phyloP scores from a whole-genome alignment of 92 coral and sea anemone genomes.

The Phenganax subtilis region DNA sequence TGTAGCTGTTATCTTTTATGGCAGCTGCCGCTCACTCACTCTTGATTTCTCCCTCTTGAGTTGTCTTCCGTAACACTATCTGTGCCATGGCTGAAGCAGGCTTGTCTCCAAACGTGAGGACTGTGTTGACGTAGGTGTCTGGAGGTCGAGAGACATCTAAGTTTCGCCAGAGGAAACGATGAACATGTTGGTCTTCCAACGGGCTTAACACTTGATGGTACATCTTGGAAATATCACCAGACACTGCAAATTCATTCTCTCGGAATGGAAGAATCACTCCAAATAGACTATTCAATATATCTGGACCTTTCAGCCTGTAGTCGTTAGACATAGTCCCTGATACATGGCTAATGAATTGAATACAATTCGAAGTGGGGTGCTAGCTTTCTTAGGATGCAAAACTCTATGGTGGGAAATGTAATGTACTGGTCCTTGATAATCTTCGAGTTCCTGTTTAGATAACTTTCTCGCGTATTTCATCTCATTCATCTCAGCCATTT shows the following conservation, averaged over 20 bases:
- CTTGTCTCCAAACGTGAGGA: conserved; percentile 34
- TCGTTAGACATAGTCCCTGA: conserved; percentile 19
- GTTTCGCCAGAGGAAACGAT: conserved; percentile 51
- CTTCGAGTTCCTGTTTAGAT: too few relatives aligned
- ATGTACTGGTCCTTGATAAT: too few relatives aligned
- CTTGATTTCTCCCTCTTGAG: conserved; percentile 43
- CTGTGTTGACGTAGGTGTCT: conserved; percentile 37
- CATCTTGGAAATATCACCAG: conserved; percentile 40
- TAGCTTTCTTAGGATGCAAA: not conserved
- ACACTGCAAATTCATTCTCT: conserved; percentile 45
- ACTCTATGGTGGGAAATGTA: too few relatives aligned
- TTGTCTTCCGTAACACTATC: conserved; percentile 48
- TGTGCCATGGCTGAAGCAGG: conserved; percentile 46
- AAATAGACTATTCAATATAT: conserved; percentile 12
- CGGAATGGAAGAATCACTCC: conserved; percentile 43
- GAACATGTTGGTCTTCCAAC: conserved; percentile 49
- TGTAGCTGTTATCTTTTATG: conserved; percentile 49
- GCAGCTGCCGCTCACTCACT: conserved; percentile 50
- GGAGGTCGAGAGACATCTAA: conserved; percentile 43
- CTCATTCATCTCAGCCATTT: too few relatives aligned
- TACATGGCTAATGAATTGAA: conserved; percentile 13
- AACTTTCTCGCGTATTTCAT: too few relatives aligned
- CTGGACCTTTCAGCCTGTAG: conserved; percentile 13
- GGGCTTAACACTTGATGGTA: conserved; percentile 47
- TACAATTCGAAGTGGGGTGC: conserved; percentile 14